Percentiles rank a stretch among this genome's conserved stretches.
Evolutionary conservation across 2,797 vertebrate species (phyloP).

Genomic region (Leptodactylus fallax): DNA sequence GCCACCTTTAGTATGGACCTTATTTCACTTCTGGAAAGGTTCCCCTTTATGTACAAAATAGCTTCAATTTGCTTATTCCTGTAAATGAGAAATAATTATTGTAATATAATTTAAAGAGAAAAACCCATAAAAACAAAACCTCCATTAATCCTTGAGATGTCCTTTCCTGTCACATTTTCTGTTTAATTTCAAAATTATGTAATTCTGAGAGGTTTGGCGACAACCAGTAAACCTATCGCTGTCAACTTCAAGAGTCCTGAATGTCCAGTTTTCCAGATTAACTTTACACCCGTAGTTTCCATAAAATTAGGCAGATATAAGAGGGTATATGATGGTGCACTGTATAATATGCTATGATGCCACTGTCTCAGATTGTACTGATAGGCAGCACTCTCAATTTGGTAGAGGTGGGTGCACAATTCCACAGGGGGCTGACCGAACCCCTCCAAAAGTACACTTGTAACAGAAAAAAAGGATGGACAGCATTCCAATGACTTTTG

Average conservation of each 20-base stretch:
- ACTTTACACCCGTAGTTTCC: too few species aligned
- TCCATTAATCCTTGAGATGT: not conserved
- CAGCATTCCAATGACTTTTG: too few species aligned
- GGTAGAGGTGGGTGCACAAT: too few species aligned
- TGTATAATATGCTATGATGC: not conserved
- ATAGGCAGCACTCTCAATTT: not conserved
- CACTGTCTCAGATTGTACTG: not conserved
- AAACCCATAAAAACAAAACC: not conserved
- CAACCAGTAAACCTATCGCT: not conserved
- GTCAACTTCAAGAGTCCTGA: too few species aligned
- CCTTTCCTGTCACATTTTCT: not conserved
- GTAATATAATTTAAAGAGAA: not conserved
- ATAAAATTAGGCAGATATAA: too few species aligned
- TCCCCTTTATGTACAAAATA: slow-evolving; percentile 83
- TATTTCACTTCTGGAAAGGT: slow-evolving; percentile 74
- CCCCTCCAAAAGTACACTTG: too few species aligned
- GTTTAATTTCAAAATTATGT: too few species aligned
- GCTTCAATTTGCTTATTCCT: slow-evolving; percentile 83
- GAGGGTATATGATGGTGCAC: too few species aligned
- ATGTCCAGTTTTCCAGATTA: too few species aligned
- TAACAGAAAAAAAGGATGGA: too few species aligned
- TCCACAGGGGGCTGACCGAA: too few species aligned
- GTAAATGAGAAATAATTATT: slow-evolving; percentile 30
- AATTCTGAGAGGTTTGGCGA: not conserved
- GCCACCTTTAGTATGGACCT: slow-evolving; percentile 79